Base-by-base conservation (phyloP, 2,113 vertebrate species). In the Macrotus californicus region DNA sequence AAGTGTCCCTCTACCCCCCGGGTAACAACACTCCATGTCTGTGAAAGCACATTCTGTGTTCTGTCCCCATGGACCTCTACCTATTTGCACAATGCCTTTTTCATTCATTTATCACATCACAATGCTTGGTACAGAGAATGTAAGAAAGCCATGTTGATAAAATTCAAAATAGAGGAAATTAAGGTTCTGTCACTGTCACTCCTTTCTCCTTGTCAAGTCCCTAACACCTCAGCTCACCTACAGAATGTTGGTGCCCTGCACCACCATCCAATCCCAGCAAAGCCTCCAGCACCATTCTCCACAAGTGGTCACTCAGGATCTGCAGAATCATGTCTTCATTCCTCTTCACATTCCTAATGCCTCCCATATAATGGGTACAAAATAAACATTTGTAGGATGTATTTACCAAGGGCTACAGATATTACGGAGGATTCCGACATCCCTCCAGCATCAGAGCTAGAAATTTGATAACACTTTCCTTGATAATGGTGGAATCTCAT, bases 151-250 rank as follows among this genome's bases (percentile, higher is more conserved):
- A 15, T 2, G 1, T 48, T 52, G 83, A 56, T n/a, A 19, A 73
- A 67, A 82, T 79, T 82, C 41, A 89, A 93, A 83, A 73, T 26
- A 41, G 76, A 86, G 54, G 72, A 79, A 43, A 43, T 29, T 29
- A 31, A 69, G 72, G 41, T 18, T 79, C 34, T 89, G 29, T 21
- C 50, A 34, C 31, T 31, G 34, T 50, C 48, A 43, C 72, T 72
- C 14, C 36, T 83, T 15, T 22, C 22, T 88, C 21, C 52, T 29
- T 26, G 10, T n/a, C 7, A n/a, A 24, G 15, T 46, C 43, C 19
- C 41, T 41, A 22, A 56, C 52, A 43, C 64, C 22, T 29, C 79
- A 69, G 36, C 41, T 89, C 15, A 0, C 15, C 48, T 84, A 9
- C 61, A 26, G 39, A 79, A 52, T 26, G 29, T 16, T 15, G n/a